A percentile compares a stretch with the other conserved stretches of the same genome.
Conservation (phyloP, 2,888 invertebrate genomes). For the Plutella xylostella region DNA sequence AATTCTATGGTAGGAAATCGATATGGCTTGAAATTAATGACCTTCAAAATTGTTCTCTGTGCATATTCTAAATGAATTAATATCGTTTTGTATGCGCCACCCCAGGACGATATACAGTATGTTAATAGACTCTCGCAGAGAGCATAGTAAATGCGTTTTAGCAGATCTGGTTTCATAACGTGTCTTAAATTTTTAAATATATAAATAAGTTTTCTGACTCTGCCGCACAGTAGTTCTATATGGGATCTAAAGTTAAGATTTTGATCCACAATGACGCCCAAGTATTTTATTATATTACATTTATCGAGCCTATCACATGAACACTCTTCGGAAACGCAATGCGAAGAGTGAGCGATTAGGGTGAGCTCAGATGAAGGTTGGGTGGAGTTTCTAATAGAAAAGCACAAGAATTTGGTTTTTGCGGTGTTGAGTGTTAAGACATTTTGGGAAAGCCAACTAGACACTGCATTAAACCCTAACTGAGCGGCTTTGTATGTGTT, state of each 20-base stretch:
- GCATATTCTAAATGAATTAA: not conserved
- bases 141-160: not conserved
- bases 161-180: not conserved
- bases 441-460: not conserved
- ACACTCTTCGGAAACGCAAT: not conserved
- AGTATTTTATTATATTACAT: no score
- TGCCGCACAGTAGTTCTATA: not conserved
- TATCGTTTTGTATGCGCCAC: not conserved
- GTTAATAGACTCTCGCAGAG: not conserved
- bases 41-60: not conserved
- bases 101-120: not conserved
- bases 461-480: not conserved
- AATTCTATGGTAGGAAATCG: not conserved
- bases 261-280: not conserved
- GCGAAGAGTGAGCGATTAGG: not conserved
- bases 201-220: not conserved
- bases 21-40: not conserved
- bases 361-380: not conserved
- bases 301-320: not conserved
- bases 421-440: not conserved
- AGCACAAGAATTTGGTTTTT: not conserved
- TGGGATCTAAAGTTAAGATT: not conserved
- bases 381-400: not conserved
- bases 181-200: not conserved
- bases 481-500: not conserved